Percentiles rank a stretch among this genome's conserved stretches.
Evolutionary conservation across 2,113 vertebrate genomes (phyloP).

Genomic region (Heloderma charlesbogerti): DNA sequence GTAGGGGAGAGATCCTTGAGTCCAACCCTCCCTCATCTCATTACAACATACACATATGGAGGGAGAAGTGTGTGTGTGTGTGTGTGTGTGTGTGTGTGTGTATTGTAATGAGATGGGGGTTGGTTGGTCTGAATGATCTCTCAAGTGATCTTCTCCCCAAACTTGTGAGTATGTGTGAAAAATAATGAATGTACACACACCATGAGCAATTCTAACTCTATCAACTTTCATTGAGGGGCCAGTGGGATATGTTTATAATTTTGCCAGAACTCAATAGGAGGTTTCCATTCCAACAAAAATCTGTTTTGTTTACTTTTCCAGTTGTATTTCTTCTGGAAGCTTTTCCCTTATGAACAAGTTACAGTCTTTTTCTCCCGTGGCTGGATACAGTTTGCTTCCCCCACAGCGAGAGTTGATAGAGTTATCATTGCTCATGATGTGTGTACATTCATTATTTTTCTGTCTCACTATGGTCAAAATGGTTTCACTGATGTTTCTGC

Average conservation of each 20-base stretch:
- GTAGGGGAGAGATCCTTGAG: too few species aligned
- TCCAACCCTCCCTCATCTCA: too few species aligned
- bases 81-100: too few species aligned
- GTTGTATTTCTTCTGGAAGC: not conserved
- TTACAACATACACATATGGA: too few species aligned
- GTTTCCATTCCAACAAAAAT: not conserved
- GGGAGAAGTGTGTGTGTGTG: too few species aligned
- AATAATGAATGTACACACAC: not conserved
- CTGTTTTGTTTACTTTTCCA: not conserved
- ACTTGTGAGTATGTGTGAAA: too few species aligned
- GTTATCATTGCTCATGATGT: not conserved
- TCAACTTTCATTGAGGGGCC: not conserved
- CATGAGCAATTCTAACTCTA: not conserved
- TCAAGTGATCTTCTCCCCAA: too few species aligned
- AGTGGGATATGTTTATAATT: not conserved
- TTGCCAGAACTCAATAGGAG: not conserved
- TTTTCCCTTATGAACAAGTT: conserved; percentile 12
- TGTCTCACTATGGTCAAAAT: not conserved
- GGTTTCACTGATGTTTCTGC: too few species aligned
- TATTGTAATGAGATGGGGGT: too few species aligned
- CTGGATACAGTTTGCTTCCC: not conserved
- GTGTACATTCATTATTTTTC: not conserved
- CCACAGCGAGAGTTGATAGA: not conserved
- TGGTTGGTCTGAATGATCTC: too few species aligned
- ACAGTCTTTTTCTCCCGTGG: not conserved